Evolutionary conservation across 53 echinoderm and acorn worm genomes (phyloP), one percentile per base, ranked within the genome.

Genomic region (Astropecten irregularis): DNA sequence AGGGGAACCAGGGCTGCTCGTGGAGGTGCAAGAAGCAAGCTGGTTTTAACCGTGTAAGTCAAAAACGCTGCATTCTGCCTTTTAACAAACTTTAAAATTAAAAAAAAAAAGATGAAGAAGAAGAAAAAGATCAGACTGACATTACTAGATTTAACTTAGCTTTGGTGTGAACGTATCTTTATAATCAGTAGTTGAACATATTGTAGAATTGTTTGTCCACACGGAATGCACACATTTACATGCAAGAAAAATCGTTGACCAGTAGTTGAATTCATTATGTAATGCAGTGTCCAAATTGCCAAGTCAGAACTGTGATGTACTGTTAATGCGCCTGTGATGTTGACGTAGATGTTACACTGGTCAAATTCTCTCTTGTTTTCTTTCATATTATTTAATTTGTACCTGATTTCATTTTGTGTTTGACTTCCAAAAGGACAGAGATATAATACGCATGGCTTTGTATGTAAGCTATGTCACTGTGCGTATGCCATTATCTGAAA

Each of bases 161-260:
- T 60, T 79, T 79, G 79, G 62, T 79, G 79, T 79, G 79, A 79
- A 48, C 79, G 79, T 79, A 79, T 79, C 60, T 79, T 79, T 62
- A 79, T 79, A 79, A 61, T 79, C 61, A 33, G 79, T 79, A 79
- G 79, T 40, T 61, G 62, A 62, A 79, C 52, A 56, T 32, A 79
- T 55, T 60, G 79, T 79, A 62, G 60, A 60, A 49, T 61, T 59
- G 68, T 68, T 74, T 61, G 79, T 79, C 62, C 79, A 79, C 70
- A 69, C 60, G 56, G 79, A 79, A 60, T 79, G 79, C 79, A 79
- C 79, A 79, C 60, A 62, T 22, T 49, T 33, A 30, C 62, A 79
- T 79, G 79, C 79, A 79, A 61, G 38, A 56, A n/a, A n/a, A 30
- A 26, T 48, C 46, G 47, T 44, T 44, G 30, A 61, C 61, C 46